Base-by-base conservation (phyloP, 1,140 invertebrate genomes). In the Procambarus virginalis region DNA sequence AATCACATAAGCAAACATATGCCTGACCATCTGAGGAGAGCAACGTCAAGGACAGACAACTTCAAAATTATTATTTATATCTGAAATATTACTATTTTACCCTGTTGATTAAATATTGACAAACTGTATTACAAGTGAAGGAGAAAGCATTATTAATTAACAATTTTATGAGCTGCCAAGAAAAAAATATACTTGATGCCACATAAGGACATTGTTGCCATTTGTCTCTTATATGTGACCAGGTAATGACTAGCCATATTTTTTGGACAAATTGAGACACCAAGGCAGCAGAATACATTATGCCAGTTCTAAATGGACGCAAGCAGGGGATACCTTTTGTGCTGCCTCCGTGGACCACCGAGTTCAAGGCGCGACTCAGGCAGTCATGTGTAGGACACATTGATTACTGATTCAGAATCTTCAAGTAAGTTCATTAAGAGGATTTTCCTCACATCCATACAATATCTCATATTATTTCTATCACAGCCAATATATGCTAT, bases 321-420 rank as follows among this genome's bases (percentile, higher is more conserved):
- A 73, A 45, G n/a, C 68, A 34, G 68, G 81, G 68, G 48, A 68
- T 48, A 46, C 82, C 82, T 49, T 49, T 70, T 73, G 49, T 84
- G 68, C 60, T 46, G 82, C 82, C 68, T 84, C 82, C 68, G 68
- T 84, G 82, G 82, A 84, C 82, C 82, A 84, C 82, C 68, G 82
- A 84, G 82, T 84, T 84, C 68, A 73, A 73, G 81, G 88, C 88
- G 68, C 75, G 88, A 76, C 80, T 89, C 88, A 91, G 86, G 81
- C 86, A 91, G 82, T 89, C 86, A 85, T 68, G 46, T 85, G 73
- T 86, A 91, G 86, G 91, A 91, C 85, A 91, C 91, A 88, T 88
- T 87, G 86, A 88, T 86, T 81, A 81, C 91, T 91, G 85, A 84
- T 84, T 91, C 91, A 91, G 85, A 87, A 88, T 85, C 91, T 88